A percentile compares a stretch with the other conserved stretches of the same genome.
Evolutionary conservation across 92 coral and sea anemone genomes (phyloP).

Genomic region (Paramuricea clavata): DNA sequence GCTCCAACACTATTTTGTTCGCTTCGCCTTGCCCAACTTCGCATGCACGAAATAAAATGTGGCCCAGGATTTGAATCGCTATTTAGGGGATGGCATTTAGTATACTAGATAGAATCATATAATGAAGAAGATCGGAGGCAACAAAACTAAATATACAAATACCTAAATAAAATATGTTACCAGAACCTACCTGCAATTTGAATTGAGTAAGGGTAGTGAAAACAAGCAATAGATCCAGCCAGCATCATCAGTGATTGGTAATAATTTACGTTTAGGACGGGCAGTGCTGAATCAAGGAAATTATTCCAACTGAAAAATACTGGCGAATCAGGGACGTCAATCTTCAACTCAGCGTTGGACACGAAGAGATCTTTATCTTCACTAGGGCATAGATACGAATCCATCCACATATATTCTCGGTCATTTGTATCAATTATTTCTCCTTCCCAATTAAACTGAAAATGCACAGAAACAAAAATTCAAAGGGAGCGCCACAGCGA

Average conservation of each 20-base stretch:
- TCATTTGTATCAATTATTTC: constrained; percentile 12
- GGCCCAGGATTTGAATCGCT: no score
- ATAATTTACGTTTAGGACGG: constrained; percentile 32
- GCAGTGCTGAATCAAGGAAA: constrained; percentile 38
- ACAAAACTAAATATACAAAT: no score
- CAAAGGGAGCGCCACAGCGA: no score
- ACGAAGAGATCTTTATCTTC: background rate
- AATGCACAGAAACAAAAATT: no score
- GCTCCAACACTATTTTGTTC: no score
- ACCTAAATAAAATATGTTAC: background rate
- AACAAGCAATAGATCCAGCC: constrained; percentile 55
- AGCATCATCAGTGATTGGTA: constrained; percentile 51
- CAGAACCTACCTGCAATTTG: constrained; percentile 37
- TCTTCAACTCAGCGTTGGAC: constrained; percentile 16
- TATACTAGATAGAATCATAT: no score
- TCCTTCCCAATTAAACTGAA: constrained; percentile 44
- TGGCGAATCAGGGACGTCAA: background rate
- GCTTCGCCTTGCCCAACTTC: no score
- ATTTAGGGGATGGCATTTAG: no score
- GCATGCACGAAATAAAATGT: no score
- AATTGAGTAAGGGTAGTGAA: constrained; percentile 51
- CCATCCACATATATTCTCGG: constrained; percentile 36
- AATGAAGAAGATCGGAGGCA: no score
- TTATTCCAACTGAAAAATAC: constrained; percentile 10
- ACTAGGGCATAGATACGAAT: constrained; percentile 24